These are phyloP conservation scores for Muscicapa comitata DNA, from an alignment of 2,797 vertebrate genomes.

Conservation along the genomic window DNA sequence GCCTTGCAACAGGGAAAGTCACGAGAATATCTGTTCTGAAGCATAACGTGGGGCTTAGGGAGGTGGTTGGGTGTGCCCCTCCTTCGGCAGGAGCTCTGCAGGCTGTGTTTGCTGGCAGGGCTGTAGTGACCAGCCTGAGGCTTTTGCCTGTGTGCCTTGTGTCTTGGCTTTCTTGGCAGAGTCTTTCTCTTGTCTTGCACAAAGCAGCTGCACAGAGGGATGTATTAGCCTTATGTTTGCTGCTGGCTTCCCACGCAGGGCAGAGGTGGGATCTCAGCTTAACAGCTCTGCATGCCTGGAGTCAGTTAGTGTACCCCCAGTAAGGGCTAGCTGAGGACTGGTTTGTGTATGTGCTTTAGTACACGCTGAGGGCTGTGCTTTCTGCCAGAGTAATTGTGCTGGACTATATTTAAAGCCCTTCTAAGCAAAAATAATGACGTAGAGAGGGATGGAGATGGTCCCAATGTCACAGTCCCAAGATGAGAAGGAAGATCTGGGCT, in stretches of 20 bases:
- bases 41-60: not conserved
- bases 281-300: not conserved
- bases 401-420: not conserved
- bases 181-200: not conserved
- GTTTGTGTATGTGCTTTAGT: rapidly evolving
- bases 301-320: rapidly evolving
- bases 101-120: not conserved
- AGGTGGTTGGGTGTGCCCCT: not conserved
- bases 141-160: not conserved
- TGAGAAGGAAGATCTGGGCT: not conserved
- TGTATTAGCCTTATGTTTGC: not conserved
- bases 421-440: not conserved
- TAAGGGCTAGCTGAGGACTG: not conserved
- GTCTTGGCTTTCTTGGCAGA: not conserved
- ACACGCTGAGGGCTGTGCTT: not conserved
- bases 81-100: not conserved
- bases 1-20: not conserved
- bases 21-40: not conserved
- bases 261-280: not conserved
- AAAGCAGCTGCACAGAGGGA: not conserved
- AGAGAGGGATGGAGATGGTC: not conserved
- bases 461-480: not conserved
- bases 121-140: not conserved
- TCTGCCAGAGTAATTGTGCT: not conserved
- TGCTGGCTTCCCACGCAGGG: not conserved